Evolutionary conservation across 2,113 vertebrate genomes (phyloP).

Genomic region (Noctilio leporinus): DNA sequence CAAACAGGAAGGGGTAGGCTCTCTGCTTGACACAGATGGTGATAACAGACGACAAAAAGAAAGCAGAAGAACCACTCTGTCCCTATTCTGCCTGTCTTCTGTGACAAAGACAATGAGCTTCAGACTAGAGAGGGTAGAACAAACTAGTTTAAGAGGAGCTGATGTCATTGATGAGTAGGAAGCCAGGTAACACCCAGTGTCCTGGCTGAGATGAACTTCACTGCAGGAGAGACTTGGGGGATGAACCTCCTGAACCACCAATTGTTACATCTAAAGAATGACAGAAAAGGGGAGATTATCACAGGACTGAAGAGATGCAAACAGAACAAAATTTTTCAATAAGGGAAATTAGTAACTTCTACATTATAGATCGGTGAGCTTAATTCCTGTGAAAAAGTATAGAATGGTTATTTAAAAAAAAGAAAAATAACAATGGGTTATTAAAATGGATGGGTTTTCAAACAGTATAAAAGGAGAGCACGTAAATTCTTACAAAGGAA

Average conservation of each 20-base stretch:
- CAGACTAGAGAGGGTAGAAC: neutral
- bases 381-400: constrained; percentile 21
- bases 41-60: neutral
- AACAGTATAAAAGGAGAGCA: neutral
- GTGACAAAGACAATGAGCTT: neutral
- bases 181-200: neutral
- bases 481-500: neutral
- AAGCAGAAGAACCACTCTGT: neutral
- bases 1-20: neutral
- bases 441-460: neutral
- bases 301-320: neutral
- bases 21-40: constrained; percentile 56
- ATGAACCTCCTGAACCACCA: neutral
- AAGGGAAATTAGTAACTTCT: neutral
- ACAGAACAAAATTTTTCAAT: neutral
- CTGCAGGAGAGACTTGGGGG: neutral
- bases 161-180: neutral
- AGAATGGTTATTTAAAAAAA: constrained; percentile 22
- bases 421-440: no score
- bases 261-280: neutral
- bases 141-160: neutral
- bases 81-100: constrained; percentile 19
- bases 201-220: neutral
- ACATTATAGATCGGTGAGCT: neutral
- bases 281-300: neutral